These are phyloP conservation scores for Trachelus tabidus DNA, from an alignment of 2,888 invertebrate species.

Conservation along the genomic window DNA sequence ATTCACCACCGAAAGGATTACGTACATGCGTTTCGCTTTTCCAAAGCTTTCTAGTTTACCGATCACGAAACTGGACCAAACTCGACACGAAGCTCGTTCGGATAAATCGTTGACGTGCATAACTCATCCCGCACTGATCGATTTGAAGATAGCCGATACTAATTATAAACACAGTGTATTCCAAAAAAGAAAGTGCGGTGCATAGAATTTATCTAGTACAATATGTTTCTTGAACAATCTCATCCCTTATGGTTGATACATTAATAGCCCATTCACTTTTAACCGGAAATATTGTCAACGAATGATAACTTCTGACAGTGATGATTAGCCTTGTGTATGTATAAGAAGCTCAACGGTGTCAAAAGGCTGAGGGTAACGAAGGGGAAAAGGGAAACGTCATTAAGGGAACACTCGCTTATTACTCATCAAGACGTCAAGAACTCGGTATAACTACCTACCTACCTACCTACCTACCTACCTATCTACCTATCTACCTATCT, in stretches of 20 bases:
- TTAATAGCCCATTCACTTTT: neutral
- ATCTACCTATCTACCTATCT: neutral
- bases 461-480: neutral
- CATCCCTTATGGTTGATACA: neutral
- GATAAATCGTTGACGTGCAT: neutral
- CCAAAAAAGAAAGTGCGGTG: neutral
- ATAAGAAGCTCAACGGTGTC: neutral
- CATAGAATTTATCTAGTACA: neutral
- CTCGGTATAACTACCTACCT: neutral
- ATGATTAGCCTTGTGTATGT: neutral
- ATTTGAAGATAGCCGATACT: neutral
- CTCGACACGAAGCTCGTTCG: neutral
- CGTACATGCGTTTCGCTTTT: neutral
- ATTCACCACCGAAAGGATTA: neutral
- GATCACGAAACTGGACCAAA: neutral
- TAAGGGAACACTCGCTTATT: slow-evolving; percentile 1
- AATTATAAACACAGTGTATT: neutral
- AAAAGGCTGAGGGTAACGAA: neutral
- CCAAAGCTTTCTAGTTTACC: neutral
- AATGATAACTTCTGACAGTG: neutral
- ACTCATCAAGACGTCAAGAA: slow-evolving; percentile 4
- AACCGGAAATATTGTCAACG: neutral
- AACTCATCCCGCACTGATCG: neutral
- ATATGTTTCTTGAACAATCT: neutral
- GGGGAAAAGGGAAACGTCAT: neutral